phyloP scores from a whole-genome alignment of 2,797 vertebrate species.

The Spea hammondii region DNA sequence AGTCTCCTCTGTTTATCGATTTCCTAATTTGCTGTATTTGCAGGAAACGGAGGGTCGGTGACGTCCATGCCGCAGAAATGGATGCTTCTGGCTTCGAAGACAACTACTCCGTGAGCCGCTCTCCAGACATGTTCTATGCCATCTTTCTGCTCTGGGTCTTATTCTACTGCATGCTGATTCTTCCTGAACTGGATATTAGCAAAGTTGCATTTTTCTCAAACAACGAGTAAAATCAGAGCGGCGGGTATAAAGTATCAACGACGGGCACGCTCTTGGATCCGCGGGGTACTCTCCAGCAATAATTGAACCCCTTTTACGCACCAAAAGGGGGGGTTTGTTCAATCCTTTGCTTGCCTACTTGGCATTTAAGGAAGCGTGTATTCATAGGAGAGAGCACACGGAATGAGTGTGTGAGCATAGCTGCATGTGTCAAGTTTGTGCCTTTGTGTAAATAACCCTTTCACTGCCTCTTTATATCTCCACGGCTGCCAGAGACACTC shows the following conservation, averaged over 20 bases:
- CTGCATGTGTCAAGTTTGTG: neutral
- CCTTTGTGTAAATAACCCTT: conserved; percentile 10
- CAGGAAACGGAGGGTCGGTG: conserved; percentile 2
- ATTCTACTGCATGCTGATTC: conserved; percentile 85
- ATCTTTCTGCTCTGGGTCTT: conserved; percentile 87
- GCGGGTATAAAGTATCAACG: neutral
- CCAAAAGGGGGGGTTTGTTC: neutral
- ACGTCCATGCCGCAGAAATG: neutral
- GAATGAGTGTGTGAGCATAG: neutral
- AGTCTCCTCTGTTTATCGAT: neutral
- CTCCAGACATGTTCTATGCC: conserved; percentile 74
- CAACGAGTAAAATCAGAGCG: neutral
- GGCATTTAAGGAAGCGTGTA: no score
- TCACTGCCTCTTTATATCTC: neutral
- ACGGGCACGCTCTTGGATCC: neutral
- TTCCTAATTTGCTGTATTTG: neutral
- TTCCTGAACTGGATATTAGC: conserved; percentile 84
- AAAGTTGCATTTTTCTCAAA: conserved; percentile 57
- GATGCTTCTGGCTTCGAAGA: conserved; percentile 36
- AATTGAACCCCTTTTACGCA: neutral
- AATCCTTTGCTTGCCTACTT: no score
- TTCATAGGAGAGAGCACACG: neutral
- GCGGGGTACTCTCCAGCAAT: conserved; percentile 25
- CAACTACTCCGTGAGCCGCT: conserved; percentile 37
- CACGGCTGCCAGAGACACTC: neutral